Evolutionary conservation across 2,113 vertebrate species (phyloP).

Genomic region (Etia nguti): DNA sequence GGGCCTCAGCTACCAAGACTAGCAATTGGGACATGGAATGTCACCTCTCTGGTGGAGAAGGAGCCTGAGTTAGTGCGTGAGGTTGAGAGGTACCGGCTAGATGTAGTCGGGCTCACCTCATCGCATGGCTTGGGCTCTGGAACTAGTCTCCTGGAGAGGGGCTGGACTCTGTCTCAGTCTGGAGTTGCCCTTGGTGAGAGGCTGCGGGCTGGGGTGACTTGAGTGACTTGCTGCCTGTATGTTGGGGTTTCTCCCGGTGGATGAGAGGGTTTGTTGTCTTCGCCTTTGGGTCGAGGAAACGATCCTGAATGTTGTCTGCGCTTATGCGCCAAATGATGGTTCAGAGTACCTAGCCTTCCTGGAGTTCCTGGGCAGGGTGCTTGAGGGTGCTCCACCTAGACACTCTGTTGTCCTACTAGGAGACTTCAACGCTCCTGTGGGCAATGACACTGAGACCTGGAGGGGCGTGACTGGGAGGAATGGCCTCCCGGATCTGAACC

Average conservation of each 20-base stretch:
- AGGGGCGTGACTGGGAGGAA: no score
- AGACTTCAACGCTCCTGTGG: no score
- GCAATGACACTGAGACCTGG: no score
- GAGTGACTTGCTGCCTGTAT: not conserved
- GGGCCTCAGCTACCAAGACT: not conserved
- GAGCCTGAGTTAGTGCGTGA: not conserved
- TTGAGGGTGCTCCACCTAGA: no score
- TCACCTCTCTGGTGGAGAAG: not conserved
- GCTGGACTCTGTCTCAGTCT: not conserved
- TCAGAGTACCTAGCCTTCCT: no score
- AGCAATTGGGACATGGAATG: not conserved
- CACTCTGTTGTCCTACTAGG: no score
- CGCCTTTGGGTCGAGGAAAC: not conserved
- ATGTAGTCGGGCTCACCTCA: not conserved
- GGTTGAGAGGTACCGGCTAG: not conserved
- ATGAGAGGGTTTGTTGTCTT: not conserved
- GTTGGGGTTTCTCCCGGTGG: not conserved
- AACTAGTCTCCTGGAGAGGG: not conserved
- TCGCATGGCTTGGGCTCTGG: not conserved
- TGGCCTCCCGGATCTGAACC: no score
- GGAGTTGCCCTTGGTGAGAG: not conserved
- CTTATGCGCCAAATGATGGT: not conserved
- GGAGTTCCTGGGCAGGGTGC: no score
- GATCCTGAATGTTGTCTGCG: not conserved
- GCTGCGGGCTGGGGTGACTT: not conserved